Conservation (phyloP, 2,113 vertebrate species). For the Prolemur simus region DNA sequence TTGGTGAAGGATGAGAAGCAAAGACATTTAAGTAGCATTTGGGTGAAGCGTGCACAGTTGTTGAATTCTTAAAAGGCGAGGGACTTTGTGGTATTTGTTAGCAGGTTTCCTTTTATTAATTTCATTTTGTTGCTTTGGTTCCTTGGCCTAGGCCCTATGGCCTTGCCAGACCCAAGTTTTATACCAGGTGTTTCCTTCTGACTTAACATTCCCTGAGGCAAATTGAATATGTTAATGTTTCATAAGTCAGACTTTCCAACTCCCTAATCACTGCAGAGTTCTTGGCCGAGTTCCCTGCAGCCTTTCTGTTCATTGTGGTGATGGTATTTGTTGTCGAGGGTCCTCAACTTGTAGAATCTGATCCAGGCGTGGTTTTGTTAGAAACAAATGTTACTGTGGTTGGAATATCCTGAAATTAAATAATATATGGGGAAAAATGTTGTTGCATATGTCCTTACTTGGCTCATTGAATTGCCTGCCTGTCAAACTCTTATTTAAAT, state of each 20-base stretch:
- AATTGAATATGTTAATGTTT: background rate
- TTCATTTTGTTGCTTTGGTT: background rate
- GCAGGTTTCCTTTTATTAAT: background rate
- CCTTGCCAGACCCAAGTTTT: background rate
- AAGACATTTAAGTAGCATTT: background rate
- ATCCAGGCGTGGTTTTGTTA: background rate
- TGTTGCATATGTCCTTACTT: conserved; percentile 18
- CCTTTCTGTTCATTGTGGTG: background rate
- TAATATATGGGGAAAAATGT: background rate
- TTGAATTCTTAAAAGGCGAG: background rate
- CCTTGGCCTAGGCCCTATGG: background rate
- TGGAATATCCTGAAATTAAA: conserved; percentile 30
- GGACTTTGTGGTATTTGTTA: background rate
- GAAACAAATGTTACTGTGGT: background rate
- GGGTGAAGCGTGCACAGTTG: background rate
- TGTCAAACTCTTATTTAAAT: conserved; percentile 38
- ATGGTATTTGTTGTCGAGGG: background rate
- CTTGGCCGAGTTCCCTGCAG: background rate
- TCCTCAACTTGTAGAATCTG: background rate
- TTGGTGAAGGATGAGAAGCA: background rate
- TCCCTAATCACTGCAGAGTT: background rate
- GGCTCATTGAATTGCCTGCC: conserved; percentile 33
- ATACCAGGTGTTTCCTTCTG: conserved; percentile 65
- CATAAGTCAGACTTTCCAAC: conserved; percentile 41
- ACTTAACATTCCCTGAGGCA: background rate